phyloP scores from a whole-genome alignment of 2,888 invertebrate genomes.

The Pachycephus smyrnensis region DNA sequence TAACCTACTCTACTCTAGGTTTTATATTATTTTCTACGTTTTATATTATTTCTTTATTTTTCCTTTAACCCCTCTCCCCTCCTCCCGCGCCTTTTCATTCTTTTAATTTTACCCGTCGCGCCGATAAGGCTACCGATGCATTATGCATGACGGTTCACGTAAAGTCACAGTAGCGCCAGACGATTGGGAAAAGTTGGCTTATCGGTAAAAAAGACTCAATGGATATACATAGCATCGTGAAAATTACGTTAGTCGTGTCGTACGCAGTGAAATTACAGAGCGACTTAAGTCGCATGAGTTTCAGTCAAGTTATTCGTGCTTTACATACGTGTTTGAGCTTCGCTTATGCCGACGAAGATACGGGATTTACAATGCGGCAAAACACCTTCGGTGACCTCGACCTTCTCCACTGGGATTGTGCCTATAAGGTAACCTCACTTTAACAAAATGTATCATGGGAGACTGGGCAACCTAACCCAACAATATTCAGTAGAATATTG shows the following conservation, averaged over 20 bases:
- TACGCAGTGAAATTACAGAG: neutral
- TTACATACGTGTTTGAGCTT: neutral
- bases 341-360: neutral
- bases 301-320: neutral
- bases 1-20: neutral
- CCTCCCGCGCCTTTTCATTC: neutral
- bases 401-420: conserved; percentile 49
- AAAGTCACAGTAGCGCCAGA: neutral
- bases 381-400: conserved; percentile 51
- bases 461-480: neutral
- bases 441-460: neutral
- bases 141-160: neutral
- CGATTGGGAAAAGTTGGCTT: neutral
- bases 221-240: neutral
- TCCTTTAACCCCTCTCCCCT: neutral
- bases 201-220: neutral
- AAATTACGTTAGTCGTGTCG: neutral
- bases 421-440: conserved; percentile 38
- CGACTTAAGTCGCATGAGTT: conserved; percentile 10
- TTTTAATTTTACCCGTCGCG: neutral
- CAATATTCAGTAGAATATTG: neutral
- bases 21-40: neutral
- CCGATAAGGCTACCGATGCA: neutral
- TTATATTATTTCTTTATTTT: neutral
- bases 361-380: conserved; percentile 46